Conservation (phyloP, 2,888 invertebrate genomes). For the Sturmia bella region DNA sequence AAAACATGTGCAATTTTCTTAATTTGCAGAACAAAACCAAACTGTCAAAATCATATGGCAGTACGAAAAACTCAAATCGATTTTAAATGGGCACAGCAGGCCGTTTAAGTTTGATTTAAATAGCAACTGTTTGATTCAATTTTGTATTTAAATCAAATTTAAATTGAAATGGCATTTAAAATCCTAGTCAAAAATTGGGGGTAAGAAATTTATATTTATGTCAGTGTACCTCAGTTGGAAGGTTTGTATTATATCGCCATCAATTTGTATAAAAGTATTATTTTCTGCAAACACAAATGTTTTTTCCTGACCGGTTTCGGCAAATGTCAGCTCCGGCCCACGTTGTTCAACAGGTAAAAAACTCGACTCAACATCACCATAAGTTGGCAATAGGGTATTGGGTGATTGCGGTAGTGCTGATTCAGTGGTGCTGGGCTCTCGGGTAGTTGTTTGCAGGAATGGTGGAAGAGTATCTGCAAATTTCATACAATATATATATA, state of each 20-base stretch:
- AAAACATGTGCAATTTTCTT: too few species aligned
- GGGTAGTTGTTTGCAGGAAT: constrained; percentile 83
- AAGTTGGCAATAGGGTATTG: constrained; percentile 75
- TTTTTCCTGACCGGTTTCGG: constrained; percentile 91
- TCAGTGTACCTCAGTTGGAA: constrained; percentile 90
- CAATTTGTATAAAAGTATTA: constrained; percentile 94
- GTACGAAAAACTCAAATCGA: too few species aligned
- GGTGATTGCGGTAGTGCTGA: constrained; percentile 75
- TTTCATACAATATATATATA: too few species aligned
- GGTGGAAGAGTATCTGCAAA: constrained; percentile 83
- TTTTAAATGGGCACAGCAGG: too few species aligned
- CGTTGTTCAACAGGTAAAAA: constrained; percentile 89
- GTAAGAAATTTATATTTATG: too few species aligned
- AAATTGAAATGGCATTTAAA: too few species aligned
- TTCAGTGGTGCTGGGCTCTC: constrained; percentile 83
- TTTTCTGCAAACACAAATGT: constrained; percentile 96
- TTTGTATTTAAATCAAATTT: too few species aligned
- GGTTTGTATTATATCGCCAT: constrained; percentile 93
- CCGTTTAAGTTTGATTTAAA: too few species aligned
- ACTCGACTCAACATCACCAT: constrained; percentile 79
- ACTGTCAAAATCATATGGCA: too few species aligned
- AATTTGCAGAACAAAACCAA: too few species aligned
- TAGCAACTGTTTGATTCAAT: too few species aligned
- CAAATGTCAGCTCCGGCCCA: constrained; percentile 91
- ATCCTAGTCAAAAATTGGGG: too few species aligned